A percentile compares a stretch with the other conserved stretches of the same genome.
Conservation (phyloP, 2,888 invertebrate genomes). For the Metellina segmentata region DNA sequence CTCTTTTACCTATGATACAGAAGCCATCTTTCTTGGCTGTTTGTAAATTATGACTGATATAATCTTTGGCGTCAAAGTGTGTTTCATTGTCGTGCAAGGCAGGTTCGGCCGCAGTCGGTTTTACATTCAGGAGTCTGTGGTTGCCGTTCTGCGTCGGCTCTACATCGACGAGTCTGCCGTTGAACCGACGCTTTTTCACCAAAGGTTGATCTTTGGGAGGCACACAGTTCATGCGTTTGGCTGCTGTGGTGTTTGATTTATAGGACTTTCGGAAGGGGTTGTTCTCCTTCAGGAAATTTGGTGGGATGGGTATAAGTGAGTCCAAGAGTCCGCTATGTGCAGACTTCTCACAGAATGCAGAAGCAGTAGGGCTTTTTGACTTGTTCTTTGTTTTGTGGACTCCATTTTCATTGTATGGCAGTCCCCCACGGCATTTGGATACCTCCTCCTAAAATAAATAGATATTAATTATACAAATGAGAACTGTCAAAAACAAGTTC, state of each 20-base stretch:
- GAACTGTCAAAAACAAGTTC: too few relatives aligned
- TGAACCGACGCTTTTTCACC: neutral
- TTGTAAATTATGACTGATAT: constrained; percentile 19
- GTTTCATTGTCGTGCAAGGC: constrained; percentile 9
- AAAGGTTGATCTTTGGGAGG: neutral
- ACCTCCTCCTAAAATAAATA: constrained; percentile 35
- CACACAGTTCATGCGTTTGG: constrained; percentile 18
- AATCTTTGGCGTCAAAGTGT: constrained; percentile 65
- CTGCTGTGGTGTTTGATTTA: neutral
- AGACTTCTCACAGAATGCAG: constrained; percentile 40
- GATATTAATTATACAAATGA: too few relatives aligned
- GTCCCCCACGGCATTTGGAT: constrained; percentile 50
- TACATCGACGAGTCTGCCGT: neutral
- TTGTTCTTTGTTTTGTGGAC: constrained; percentile 53
- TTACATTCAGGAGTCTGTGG: neutral
- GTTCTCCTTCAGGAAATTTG: constrained; percentile 49
- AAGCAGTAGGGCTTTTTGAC: constrained; percentile 3
- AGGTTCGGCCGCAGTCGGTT: neutral
- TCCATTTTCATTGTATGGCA: constrained; percentile 60
- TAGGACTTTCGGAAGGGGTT: constrained; percentile 51
- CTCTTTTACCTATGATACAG: constrained; percentile 65
- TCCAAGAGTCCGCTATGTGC: constrained; percentile 58
- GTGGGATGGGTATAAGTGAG: constrained; percentile 60
- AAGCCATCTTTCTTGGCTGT: constrained; percentile 2
- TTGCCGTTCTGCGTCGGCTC: constrained; percentile 20